Evolutionary conservation across 1,140 invertebrate species (phyloP).

Genomic region (Whitmania pigra): DNA sequence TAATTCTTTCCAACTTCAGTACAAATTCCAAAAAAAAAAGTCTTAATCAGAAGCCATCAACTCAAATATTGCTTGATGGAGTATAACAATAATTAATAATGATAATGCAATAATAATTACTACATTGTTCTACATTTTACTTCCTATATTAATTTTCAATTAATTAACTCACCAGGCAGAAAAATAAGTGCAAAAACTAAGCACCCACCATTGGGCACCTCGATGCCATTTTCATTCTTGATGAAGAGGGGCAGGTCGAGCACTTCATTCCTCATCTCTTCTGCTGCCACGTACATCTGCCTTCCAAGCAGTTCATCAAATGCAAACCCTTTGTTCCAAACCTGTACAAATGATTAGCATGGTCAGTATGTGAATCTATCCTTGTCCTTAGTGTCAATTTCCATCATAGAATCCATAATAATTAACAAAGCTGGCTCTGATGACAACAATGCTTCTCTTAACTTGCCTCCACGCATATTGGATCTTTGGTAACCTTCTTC

Average conservation of each 20-base stretch:
- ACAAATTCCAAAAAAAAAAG: not conserved
- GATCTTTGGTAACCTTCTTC: slow-evolving; percentile 4
- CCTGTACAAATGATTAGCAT: not conserved
- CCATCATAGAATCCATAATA: not conserved
- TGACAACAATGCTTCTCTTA: too few relatives aligned
- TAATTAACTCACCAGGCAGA: too few relatives aligned
- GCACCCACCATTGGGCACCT: not conserved
- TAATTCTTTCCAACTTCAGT: not conserved
- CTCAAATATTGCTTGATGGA: too few relatives aligned
- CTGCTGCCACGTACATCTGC: slow-evolving; percentile 10
- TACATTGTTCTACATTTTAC: too few relatives aligned
- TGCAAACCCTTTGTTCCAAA: slow-evolving; percentile 6
- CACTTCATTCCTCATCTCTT: slow-evolving; percentile 13
- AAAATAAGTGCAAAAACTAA: not conserved
- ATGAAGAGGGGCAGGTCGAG: slow-evolving; percentile 13
- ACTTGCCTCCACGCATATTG: slow-evolving; percentile 1
- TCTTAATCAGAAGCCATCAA: too few relatives aligned
- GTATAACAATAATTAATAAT: too few relatives aligned
- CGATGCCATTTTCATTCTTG: slow-evolving; percentile 11
- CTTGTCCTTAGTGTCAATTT: not conserved
- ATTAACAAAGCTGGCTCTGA: too few relatives aligned
- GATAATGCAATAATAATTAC: too few relatives aligned
- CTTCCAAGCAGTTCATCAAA: slow-evolving; percentile 11
- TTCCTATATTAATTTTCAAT: too few relatives aligned
- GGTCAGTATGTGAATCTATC: not conserved